Evolutionary conservation across 2,888 invertebrate species (phyloP).

Genomic region (Glyphotaelius pellucidus): DNA sequence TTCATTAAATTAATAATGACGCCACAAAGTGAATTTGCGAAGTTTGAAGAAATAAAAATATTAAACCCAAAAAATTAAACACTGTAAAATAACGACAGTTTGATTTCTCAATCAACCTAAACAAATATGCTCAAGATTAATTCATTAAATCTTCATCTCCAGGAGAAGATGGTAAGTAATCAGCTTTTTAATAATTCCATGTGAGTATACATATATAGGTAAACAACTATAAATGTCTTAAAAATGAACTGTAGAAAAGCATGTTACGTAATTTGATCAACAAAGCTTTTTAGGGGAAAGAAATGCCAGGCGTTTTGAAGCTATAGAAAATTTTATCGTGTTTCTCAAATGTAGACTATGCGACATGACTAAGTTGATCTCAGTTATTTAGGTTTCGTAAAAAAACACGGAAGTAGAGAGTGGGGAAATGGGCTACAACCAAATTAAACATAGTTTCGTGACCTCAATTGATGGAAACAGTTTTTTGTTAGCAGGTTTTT

Average conservation of each 20-base stretch:
- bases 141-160: background rate
- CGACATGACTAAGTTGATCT: background rate
- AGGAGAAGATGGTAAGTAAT: background rate
- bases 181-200: background rate
- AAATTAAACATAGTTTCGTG: conserved; percentile 10
- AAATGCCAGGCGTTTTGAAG: background rate
- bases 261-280: background rate
- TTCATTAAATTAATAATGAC: no score
- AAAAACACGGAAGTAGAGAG: background rate
- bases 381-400: conserved; percentile 6
- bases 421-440: conserved; percentile 12
- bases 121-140: background rate
- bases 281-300: background rate
- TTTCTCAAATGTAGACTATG: conserved; percentile 3
- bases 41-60: no score
- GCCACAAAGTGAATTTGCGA: no score
- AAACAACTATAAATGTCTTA: background rate
- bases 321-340: background rate
- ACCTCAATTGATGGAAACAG: conserved; percentile 21
- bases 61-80: background rate
- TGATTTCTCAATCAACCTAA: background rate
- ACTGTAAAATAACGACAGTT: background rate
- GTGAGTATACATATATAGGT: background rate
- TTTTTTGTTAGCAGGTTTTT: conserved; percentile 24
- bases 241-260: background rate